Percentiles rank a stretch among this genome's conserved stretches.
These are phyloP conservation scores for Leptinotarsa peninsularis DNA, from an alignment of 2,888 invertebrate species.

Conservation along the genomic window DNA sequence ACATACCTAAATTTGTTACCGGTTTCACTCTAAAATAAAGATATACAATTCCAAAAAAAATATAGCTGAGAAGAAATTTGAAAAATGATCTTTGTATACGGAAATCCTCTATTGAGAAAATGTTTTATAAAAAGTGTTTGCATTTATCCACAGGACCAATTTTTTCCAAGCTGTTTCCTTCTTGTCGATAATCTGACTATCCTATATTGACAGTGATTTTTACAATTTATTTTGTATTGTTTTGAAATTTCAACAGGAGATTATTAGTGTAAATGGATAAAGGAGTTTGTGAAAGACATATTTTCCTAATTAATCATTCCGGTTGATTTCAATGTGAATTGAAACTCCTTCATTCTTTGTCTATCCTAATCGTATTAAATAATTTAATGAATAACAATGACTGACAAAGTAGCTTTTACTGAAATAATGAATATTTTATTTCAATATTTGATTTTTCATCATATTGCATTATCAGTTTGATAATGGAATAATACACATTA, in stretches of 20 bases:
- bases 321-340: background rate
- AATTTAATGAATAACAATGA: background rate
- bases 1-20: background rate
- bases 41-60: too few species aligned
- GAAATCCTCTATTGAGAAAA: too few species aligned
- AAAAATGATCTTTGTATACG: too few species aligned
- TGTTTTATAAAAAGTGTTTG: background rate
- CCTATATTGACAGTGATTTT: background rate
- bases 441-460: background rate
- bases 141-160: background rate
- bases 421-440: background rate
- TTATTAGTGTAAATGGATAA: background rate
- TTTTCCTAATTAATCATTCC: too few species aligned
- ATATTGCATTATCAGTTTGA: conserved; percentile 4
- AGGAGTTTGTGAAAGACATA: background rate
- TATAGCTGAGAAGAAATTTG: too few species aligned
- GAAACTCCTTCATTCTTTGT: background rate
- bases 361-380: background rate
- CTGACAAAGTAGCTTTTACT: conserved; percentile 3
- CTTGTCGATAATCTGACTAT: too few species aligned
- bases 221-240: background rate
- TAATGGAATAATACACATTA: conserved; percentile 6
- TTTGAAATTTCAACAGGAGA: background rate
- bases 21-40: background rate
- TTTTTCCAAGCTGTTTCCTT: background rate